These are phyloP conservation scores for Meandrusa payeni DNA, from an alignment of 2,888 invertebrate genomes.

Conservation along the genomic window DNA sequence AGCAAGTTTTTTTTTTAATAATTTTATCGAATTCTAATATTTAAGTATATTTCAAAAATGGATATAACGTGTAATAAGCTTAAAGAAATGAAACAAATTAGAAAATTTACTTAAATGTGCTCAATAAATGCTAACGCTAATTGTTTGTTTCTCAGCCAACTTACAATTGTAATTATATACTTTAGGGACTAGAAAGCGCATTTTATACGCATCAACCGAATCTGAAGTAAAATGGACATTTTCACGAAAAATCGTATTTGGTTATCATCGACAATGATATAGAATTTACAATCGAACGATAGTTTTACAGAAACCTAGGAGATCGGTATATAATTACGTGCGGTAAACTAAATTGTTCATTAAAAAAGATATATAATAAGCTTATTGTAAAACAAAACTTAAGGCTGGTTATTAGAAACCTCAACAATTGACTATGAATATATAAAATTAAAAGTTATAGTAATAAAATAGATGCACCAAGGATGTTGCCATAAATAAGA, in stretches of 20 bases:
- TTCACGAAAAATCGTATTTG: conserved; percentile 6
- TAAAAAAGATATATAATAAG: no score
- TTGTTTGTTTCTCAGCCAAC: conserved; percentile 9
- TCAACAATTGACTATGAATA: conserved; percentile 40
- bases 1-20: conserved; percentile 34
- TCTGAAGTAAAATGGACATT: conserved; percentile 1
- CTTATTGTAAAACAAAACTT: conserved; percentile 3
- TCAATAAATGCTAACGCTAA: conserved; percentile 7
- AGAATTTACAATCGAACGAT: conserved; percentile 14
- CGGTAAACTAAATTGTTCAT: background rate
- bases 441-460: background rate
- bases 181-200: conserved; percentile 30
- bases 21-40: conserved; percentile 25
- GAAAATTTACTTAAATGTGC: conserved; percentile 16
- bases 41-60: conserved; percentile 16
- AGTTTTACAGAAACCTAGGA: conserved; percentile 8
- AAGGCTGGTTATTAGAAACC: conserved; percentile 34
- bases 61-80: conserved; percentile 1
- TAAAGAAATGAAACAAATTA: conserved; percentile 6
- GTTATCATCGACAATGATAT: conserved; percentile 1
- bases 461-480: conserved; percentile 16
- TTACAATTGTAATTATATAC: conserved; percentile 2
- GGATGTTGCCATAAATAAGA: background rate
- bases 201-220: conserved; percentile 35
- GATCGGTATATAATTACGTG: background rate